Evolutionary conservation across 37 sponge, comb jelly and placozoan species (phyloP).

Genomic region (Halisarca cf. caerulea): DNA sequence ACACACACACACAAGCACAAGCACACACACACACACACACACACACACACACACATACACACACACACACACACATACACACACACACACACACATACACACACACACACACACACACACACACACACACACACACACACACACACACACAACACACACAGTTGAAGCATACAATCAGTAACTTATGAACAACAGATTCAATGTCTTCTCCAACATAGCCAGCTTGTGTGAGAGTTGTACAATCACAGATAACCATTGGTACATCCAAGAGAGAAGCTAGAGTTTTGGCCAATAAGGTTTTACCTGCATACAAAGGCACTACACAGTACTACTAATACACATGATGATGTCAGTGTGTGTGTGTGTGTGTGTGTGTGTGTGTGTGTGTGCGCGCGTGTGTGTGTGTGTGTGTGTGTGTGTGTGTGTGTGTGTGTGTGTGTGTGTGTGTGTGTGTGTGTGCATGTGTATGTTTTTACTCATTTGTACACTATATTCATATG

Average conservation of each 20-base stretch:
- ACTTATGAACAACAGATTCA: slow-evolving; percentile 70
- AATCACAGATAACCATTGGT: slow-evolving; percentile 98
- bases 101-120: slow-evolving; percentile 30
- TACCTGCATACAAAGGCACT: slow-evolving; percentile 59
- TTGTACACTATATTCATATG: too few relatives aligned
- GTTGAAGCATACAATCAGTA: slow-evolving; percentile 54
- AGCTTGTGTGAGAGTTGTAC: slow-evolving; percentile 99
- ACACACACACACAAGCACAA: too few relatives aligned
- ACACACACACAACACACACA: not conserved
- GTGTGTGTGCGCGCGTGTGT: too few relatives aligned
- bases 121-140: not conserved
- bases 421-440: too few relatives aligned
- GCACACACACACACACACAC: slow-evolving; percentile 10
- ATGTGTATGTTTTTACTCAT: too few relatives aligned
- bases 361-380: too few relatives aligned
- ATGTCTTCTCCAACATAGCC: slow-evolving; percentile 99
- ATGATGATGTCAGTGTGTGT: not conserved
- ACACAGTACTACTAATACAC: too few relatives aligned
- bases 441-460: too few relatives aligned
- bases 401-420: too few relatives aligned
- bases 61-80: slow-evolving; percentile 39
- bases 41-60: slow-evolving; percentile 20
- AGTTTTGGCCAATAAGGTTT: slow-evolving; percentile 89
- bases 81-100: slow-evolving; percentile 44
- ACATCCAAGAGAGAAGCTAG: slow-evolving; percentile 92